Evolutionary conservation across 2,797 vertebrate species (phyloP), one percentile per base, ranked within the genome.

Genomic region (Poecilia picta): DNA sequence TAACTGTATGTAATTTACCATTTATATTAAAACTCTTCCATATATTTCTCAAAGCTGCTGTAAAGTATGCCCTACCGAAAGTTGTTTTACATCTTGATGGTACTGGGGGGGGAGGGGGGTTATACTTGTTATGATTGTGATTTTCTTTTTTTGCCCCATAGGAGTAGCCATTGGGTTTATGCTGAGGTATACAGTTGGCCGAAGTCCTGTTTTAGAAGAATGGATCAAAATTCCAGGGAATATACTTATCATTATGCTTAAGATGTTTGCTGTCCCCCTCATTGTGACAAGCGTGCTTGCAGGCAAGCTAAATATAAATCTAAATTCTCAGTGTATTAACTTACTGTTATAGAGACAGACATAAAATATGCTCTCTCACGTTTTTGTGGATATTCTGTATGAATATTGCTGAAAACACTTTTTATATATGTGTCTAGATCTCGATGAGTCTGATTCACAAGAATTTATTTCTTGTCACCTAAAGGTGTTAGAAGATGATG

Each of bases 121-220:
- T 15, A 47, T 7, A 2, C 18, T 2, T 20, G 18, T 20, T 49
- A 20, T 49, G 2, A 49, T 20, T 20, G 47, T 49, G 6, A 49
- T 20, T 49, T 47, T 4, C 2, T 49, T 43, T 39, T 41, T 41
- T 49, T 49, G 47, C 18, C 6, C 47, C 47, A 20, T 49, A 49
- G 47, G 47, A 49, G 0, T 49, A 8, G 47, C 18, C 47, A 0
- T 49, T 20, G 47, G 47, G 47, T 20, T 49, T 20, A 6, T 49
- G 47, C 18, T 49, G 47, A 49, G 5, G 18, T 6, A 20, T 8
- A 49, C 47, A 20, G 2, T 1, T 7, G 47, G 6, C 6, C 0
- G 1, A 41, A 41, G 5, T 7, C 0, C 1, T 41, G 0, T 5
- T 41, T 18, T 49, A 5, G 0, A 10, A 2, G 0, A 7, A 2